Base-by-base conservation (phyloP, 2,888 invertebrate genomes). In the Augochlorella aurata region DNA sequence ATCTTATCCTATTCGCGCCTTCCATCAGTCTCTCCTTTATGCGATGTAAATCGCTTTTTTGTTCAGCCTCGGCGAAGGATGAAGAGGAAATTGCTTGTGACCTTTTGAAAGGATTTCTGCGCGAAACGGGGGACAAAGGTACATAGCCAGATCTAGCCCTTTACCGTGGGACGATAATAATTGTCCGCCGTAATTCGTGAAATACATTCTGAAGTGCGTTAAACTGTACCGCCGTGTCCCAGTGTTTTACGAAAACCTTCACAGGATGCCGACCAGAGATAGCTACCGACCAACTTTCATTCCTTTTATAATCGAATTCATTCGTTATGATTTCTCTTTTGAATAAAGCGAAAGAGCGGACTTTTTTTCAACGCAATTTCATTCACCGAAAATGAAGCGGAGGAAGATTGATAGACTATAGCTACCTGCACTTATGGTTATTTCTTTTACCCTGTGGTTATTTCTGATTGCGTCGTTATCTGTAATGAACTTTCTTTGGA, bases 21-120 rank as follows among this genome's bases (percentile, higher is more conserved):
- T 85, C 81, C 87, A 85, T 85, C 84, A 81, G 81, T 71, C 75
- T 71, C 29, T 69, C 89, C 85, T 89, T 89, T 85, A 87, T 82
- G 71, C 85, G 77, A 85, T 85, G 83, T 85, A 88, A 81, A 86
- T 88, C 86, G 84, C 74, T 78, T 84, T 87, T 86, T 89, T 87
- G 79, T 83, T 63, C 74, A 69, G 68, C 79, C 52, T 29, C 47
- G 47, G 29, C 69, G 80, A 79, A 77, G 66, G 67, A 82, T 76
- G 78, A 78, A 72, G 81, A 65, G 79, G 82, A 85, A 88, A 89
- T 87, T 83, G 79, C 86, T 85, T 78, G 82, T 83, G 86, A 85
- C 87, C 87, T 79, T 61, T 67, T 79, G 81, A 81, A 87, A 84
- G 75, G 67, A 81, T 29, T 70, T 61, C 71, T 58, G 69, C 71